Percentiles rank a stretch among this genome's conserved stretches.
phyloP scores from a whole-genome alignment of 2,113 vertebrate species.

The Prunella himalayana region DNA sequence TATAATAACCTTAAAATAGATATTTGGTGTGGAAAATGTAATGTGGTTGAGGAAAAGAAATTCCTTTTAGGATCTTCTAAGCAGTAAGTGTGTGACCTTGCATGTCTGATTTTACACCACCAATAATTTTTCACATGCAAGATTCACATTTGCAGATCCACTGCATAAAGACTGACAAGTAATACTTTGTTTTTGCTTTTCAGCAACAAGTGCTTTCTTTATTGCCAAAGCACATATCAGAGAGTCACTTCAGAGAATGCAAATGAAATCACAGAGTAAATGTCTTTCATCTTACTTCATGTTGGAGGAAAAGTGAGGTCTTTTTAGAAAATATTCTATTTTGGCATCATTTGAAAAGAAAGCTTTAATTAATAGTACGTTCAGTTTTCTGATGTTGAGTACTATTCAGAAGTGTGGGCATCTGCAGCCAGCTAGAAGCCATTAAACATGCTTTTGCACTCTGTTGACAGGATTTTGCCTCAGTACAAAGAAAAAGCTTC shows the following conservation, averaged over 20 bases:
- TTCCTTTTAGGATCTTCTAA: not conserved
- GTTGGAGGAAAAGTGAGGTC: not conserved
- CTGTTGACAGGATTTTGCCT: slow-evolving; percentile 56
- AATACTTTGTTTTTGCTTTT: slow-evolving; percentile 37
- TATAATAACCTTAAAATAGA: not conserved
- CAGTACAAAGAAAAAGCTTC: slow-evolving; percentile 10
- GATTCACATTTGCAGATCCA: not conserved
- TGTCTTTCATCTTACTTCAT: slow-evolving; percentile 44
- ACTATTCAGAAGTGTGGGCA: slow-evolving; percentile 55
- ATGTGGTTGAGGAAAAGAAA: not conserved
- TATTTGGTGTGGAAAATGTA: not conserved
- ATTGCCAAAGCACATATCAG: slow-evolving; percentile 42
- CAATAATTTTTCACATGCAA: not conserved
- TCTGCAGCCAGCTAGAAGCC: slow-evolving; percentile 55
- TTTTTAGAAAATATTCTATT: slow-evolving; percentile 44
- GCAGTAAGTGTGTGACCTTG: not conserved
- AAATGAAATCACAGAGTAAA: slow-evolving; percentile 55
- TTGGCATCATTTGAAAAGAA: slow-evolving; percentile 47
- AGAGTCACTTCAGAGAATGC: slow-evolving; percentile 59
- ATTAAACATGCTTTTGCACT: slow-evolving; percentile 53
- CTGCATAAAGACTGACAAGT: not conserved
- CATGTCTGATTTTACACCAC: not conserved
- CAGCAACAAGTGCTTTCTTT: slow-evolving; percentile 35
- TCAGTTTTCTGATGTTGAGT: slow-evolving; percentile 58
- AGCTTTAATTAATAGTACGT: slow-evolving; percentile 54